Percentiles rank a stretch among this genome's conserved stretches.
phyloP scores from a whole-genome alignment of 2,113 vertebrate genomes.

The Anhinga anhinga region DNA sequence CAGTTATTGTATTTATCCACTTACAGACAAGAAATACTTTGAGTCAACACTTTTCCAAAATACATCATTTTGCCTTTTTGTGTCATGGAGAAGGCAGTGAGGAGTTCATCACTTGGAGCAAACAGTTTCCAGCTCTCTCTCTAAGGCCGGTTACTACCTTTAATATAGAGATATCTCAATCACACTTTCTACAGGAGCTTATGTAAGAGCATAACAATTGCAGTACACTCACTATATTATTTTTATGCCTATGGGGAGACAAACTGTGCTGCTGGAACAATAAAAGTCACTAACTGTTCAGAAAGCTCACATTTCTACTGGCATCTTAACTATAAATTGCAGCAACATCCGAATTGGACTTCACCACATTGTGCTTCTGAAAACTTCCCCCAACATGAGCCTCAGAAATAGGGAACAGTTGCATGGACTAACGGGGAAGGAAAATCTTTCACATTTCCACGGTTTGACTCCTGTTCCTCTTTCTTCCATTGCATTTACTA shows the following conservation, averaged over 20 bases:
- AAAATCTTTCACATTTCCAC: neutral
- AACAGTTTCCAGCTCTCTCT: neutral
- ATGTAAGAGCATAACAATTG: neutral
- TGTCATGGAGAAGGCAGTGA: neutral
- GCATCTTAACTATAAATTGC: neutral
- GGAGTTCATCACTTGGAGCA: neutral
- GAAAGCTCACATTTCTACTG: neutral
- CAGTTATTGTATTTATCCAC: neutral
- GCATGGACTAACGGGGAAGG: neutral
- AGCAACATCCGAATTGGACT: neutral
- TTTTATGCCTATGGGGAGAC: neutral
- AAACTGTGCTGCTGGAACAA: neutral
- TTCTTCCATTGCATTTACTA: neutral
- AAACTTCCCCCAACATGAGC: neutral
- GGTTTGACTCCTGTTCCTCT: neutral
- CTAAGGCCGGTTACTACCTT: neutral
- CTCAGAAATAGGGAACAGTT: neutral
- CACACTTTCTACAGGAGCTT: neutral
- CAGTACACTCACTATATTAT: neutral
- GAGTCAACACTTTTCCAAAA: neutral
- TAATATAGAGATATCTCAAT: neutral
- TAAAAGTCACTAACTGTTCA: neutral
- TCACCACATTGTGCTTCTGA: neutral
- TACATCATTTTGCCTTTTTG: neutral
- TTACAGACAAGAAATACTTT: neutral